Percentiles rank a stretch among this genome's conserved stretches.
These are phyloP conservation scores for Polymixis lichenea DNA, from an alignment of 2,888 invertebrate species.

Conservation along the genomic window DNA sequence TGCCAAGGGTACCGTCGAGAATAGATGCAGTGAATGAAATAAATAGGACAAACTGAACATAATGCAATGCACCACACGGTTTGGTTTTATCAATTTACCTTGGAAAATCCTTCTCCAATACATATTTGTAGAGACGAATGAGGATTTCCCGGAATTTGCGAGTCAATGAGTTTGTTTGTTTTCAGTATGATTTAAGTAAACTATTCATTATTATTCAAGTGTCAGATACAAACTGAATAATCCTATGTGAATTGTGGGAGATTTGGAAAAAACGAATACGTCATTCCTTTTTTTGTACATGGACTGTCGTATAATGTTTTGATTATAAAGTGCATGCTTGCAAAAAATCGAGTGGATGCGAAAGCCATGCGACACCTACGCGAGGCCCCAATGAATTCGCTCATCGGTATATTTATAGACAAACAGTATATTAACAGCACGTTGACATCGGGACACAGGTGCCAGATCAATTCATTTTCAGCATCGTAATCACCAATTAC, in stretches of 20 bases:
- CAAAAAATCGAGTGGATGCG: constrained; percentile 45
- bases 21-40: constrained; percentile 60
- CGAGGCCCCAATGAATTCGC: constrained; percentile 68
- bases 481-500: constrained; percentile 62
- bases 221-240: constrained; percentile 23
- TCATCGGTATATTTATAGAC: constrained; percentile 76
- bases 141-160: constrained; percentile 27
- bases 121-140: constrained; percentile 25
- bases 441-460: constrained; percentile 77
- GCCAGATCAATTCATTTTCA: constrained; percentile 70
- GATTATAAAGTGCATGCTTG: constrained; percentile 51
- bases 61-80: constrained; percentile 32
- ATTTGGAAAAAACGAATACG: constrained; percentile 4
- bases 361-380: constrained; percentile 64
- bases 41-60: constrained; percentile 56
- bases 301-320: constrained; percentile 31
- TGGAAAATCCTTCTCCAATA: constrained; percentile 35
- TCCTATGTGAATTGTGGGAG: constrained; percentile 14
- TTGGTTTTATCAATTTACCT: constrained; percentile 43
- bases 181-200: constrained; percentile 34
- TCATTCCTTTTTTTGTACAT: constrained; percentile 35
- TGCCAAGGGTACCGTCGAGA: constrained; percentile 55
- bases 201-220: constrained; percentile 38
- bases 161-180: constrained; percentile 47
- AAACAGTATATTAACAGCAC: constrained; percentile 79